phyloP scores from a whole-genome alignment of 2,888 invertebrate species.

The Amitus sp. region DNA sequence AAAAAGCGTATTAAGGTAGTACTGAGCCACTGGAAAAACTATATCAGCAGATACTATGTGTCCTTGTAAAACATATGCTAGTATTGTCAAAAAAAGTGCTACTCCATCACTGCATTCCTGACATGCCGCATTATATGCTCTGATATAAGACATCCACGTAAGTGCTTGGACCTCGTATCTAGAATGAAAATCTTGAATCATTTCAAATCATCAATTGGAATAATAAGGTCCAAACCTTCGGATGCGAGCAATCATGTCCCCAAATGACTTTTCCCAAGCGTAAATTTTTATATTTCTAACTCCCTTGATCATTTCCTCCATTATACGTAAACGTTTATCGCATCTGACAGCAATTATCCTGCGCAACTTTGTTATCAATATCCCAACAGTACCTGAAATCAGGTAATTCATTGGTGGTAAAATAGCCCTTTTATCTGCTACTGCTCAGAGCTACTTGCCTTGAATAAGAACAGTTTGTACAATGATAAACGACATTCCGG shows the following conservation, averaged over 20 bases:
- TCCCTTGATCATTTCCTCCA: slow-evolving; percentile 83
- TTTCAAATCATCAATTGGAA: slow-evolving; percentile 17
- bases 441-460: slow-evolving; percentile 55
- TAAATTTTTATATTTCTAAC: slow-evolving; percentile 90
- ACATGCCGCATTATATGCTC: slow-evolving; percentile 72
- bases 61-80: slow-evolving; percentile 77
- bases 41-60: slow-evolving; percentile 70
- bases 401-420: not conserved
- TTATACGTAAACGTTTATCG: slow-evolving; percentile 80
- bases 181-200: not conserved
- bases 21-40: slow-evolving; percentile 81
- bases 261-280: slow-evolving; percentile 85
- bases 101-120: slow-evolving; percentile 87
- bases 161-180: slow-evolving; percentile 78
- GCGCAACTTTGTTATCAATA: slow-evolving; percentile 64
- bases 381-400: slow-evolving; percentile 66
- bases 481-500: slow-evolving; percentile 71
- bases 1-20: slow-evolving; percentile 78
- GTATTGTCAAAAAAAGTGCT: slow-evolving; percentile 82
- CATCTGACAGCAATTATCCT: slow-evolving; percentile 68
- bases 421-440: too few species aligned
- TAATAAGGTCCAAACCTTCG: slow-evolving; percentile 75
- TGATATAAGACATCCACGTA: slow-evolving; percentile 73
- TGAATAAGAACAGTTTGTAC: slow-evolving; percentile 68
- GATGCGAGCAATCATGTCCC: slow-evolving; percentile 73